These are phyloP conservation scores for Sitobion miscanthi DNA, from an alignment of 1,140 invertebrate species.

Conservation along the genomic window DNA sequence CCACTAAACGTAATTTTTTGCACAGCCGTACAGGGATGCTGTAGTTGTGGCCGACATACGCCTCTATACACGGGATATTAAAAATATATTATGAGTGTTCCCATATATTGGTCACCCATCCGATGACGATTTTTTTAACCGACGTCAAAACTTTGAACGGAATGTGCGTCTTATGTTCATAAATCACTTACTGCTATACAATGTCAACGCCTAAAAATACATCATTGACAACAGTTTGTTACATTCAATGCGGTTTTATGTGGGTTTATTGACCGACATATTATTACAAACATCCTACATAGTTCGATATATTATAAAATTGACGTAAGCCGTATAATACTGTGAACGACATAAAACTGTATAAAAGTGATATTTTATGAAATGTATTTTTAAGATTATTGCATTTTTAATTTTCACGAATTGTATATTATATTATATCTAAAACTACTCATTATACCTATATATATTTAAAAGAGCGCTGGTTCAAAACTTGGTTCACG, in stretches of 20 bases:
- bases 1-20: background rate
- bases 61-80: background rate
- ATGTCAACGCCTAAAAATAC: background rate
- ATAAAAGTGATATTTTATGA: constrained; percentile 4
- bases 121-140: background rate
- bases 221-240: background rate
- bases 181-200: background rate
- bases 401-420: background rate
- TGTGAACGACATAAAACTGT: constrained; percentile 18
- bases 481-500: too few species aligned
- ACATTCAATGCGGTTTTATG: background rate
- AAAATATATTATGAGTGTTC: background rate
- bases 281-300: constrained; percentile 28
- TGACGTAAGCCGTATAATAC: background rate
- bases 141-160: background rate
- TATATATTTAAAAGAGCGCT: too few species aligned
- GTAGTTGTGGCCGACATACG: background rate
- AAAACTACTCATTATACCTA: background rate
- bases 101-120: background rate
- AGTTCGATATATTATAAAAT: background rate
- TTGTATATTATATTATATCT: background rate
- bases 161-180: background rate
- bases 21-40: background rate
- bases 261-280: background rate
- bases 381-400: background rate